These are phyloP conservation scores for Sminthurinus aureus DNA, from an alignment of 2,888 invertebrate species.

Conservation along the genomic window DNA sequence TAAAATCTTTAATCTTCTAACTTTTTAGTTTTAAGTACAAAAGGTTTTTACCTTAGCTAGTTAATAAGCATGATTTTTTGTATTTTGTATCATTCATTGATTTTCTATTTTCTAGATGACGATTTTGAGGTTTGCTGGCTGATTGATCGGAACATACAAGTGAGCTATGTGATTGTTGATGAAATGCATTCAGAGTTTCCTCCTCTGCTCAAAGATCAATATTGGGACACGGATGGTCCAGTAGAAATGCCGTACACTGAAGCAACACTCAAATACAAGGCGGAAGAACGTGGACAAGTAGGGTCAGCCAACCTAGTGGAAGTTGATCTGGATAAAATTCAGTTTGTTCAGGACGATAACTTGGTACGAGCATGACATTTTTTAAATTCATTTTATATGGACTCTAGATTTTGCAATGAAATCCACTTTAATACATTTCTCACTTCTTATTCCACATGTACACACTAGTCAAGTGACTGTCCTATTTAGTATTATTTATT, in stretches of 20 bases:
- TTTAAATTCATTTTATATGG: no score
- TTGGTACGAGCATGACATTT: background rate
- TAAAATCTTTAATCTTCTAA: no score
- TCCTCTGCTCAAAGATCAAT: slow-evolving; percentile 50
- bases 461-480: no score
- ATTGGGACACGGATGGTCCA: slow-evolving; percentile 88
- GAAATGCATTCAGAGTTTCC: slow-evolving; percentile 95
- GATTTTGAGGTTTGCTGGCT: slow-evolving; percentile 75
- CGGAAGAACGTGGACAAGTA: background rate
- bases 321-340: background rate
- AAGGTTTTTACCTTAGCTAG: no score
- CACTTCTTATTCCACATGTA: no score
- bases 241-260: slow-evolving; percentile 86
- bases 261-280: slow-evolving; percentile 72
- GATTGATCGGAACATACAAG: slow-evolving; percentile 67
- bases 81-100: no score
- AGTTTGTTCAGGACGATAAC: slow-evolving; percentile 2
- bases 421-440: no score
- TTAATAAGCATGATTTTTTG: no score
- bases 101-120: slow-evolving; percentile 68
- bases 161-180: slow-evolving; percentile 89
- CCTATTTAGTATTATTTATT: no score
- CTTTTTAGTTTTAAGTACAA: no score
- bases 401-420: no score
- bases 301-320: slow-evolving; percentile 6